Percentiles rank a stretch among this genome's conserved stretches.
Conservation (phyloP, 2,888 invertebrate genomes). For the Ferrisia virgata region DNA sequence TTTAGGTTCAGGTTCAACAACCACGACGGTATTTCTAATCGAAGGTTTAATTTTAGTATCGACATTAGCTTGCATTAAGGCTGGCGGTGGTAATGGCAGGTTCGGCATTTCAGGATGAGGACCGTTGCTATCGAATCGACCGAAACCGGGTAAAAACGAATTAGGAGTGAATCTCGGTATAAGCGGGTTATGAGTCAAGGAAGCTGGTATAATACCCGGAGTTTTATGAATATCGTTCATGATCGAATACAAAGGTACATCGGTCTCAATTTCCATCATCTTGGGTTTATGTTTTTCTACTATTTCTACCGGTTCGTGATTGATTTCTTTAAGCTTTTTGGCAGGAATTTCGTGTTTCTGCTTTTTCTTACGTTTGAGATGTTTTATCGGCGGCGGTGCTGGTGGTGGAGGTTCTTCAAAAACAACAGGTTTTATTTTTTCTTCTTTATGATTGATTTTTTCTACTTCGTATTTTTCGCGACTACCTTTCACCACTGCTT, state of each 20-base stretch:
- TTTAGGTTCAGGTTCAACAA: background rate
- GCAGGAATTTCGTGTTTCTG: background rate
- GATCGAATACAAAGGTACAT: conserved; percentile 16
- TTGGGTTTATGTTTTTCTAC: conserved; percentile 20
- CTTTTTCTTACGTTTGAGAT: conserved; percentile 36
- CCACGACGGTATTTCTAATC: background rate
- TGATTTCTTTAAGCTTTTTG: conserved; percentile 34
- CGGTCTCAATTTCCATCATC: background rate
- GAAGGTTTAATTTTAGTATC: conserved; percentile 53
- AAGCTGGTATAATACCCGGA: conserved; percentile 40
- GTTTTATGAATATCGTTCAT: conserved; percentile 29
- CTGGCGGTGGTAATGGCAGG: conserved; percentile 57
- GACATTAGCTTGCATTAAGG: conserved; percentile 60
- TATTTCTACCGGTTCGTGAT: conserved; percentile 24
- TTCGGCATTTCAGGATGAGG: conserved; percentile 58
- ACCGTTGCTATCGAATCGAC: conserved; percentile 54
- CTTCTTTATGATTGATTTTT: conserved; percentile 44
- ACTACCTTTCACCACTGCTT: conserved; percentile 27
- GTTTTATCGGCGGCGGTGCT: background rate
- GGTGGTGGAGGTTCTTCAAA: background rate
- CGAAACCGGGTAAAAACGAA: conserved; percentile 26
- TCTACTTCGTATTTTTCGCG: conserved; percentile 42
- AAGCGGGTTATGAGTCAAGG: conserved; percentile 42
- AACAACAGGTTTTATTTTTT: conserved; percentile 20
- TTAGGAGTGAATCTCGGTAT: conserved; percentile 46